A percentile compares a stretch with the other conserved stretches of the same genome.
Conservation (phyloP, 2,888 invertebrate genomes). For the Subacronicta megacephala region DNA sequence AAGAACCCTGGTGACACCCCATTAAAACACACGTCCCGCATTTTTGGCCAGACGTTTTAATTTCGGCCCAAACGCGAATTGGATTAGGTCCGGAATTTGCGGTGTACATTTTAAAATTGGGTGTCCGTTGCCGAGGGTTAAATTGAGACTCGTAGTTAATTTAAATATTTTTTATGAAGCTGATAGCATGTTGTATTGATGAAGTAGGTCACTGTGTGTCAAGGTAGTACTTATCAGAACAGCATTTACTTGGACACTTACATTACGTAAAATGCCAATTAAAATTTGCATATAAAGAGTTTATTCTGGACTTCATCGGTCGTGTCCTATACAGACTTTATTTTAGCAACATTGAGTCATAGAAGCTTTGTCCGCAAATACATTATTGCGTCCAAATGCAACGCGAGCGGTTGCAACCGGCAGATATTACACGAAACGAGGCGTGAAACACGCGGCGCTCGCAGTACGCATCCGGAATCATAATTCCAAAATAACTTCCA, state of each 20-base stretch:
- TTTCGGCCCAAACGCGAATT: conserved; percentile 75
- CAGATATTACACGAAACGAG: conserved; percentile 85
- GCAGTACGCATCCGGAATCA: conserved; percentile 88
- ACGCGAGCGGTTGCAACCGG: conserved; percentile 77
- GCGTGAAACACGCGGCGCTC: conserved; percentile 86
- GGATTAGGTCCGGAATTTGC: conserved; percentile 62
- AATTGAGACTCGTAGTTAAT: conserved; percentile 43
- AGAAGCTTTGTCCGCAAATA: conserved; percentile 56
- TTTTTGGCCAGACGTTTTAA: conserved; percentile 88
- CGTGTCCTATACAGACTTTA: conserved; percentile 19
- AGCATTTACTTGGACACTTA: conserved; percentile 27
- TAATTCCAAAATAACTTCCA: conserved; percentile 89
- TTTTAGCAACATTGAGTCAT: conserved; percentile 39
- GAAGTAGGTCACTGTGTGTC: conserved; percentile 35
- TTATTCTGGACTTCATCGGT: conserved; percentile 11
- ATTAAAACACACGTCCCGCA: conserved; percentile 89
- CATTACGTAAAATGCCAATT: conserved; percentile 28
- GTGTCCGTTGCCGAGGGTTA: conserved; percentile 45
- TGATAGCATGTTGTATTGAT: conserved; percentile 22
- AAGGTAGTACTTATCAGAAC: conserved; percentile 29
- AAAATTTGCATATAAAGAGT: conserved; percentile 16
- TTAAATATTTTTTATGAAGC: conserved; percentile 44
- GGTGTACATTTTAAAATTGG: conserved; percentile 58
- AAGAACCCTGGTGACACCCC: conserved; percentile 89
- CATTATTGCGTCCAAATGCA: conserved; percentile 71